phyloP scores from a whole-genome alignment of 37 sponge, comb jelly and placozoan genomes.

The Halisarca cf. caerulea region DNA sequence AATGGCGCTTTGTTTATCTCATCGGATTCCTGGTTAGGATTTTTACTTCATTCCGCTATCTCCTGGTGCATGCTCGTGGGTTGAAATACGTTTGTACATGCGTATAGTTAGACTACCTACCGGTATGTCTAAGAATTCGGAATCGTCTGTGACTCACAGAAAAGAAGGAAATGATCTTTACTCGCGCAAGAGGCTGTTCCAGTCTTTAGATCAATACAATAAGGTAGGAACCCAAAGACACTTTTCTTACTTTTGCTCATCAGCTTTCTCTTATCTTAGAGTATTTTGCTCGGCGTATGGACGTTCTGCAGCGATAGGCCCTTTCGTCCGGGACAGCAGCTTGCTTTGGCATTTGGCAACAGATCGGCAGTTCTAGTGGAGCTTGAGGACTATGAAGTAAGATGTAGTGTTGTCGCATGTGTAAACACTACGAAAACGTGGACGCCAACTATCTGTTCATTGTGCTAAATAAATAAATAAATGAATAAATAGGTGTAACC shows the following conservation, averaged over 20 bases:
- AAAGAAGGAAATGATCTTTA: not conserved
- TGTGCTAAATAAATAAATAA: too few species aligned
- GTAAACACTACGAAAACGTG: too few species aligned
- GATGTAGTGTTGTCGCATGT: not conserved
- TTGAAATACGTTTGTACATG: too few species aligned
- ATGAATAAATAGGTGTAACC: too few species aligned
- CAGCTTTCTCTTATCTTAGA: not conserved
- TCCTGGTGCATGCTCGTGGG: too few species aligned
- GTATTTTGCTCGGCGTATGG: not conserved
- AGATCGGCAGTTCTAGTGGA: slow-evolving; percentile 54
- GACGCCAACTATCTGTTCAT: too few species aligned
- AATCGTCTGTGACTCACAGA: not conserved
- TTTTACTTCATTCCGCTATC: too few species aligned
- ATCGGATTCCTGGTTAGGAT: too few species aligned
- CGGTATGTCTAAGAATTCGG: not conserved
- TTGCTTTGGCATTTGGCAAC: slow-evolving; percentile 41
- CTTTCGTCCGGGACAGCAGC: not conserved
- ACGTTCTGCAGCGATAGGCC: not conserved
- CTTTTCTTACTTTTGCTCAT: too few species aligned
- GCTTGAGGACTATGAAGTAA: slow-evolving; percentile 37
- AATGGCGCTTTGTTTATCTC: too few species aligned
- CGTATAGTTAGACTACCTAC: too few species aligned
- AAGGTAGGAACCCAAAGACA: not conserved
- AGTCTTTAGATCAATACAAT: not conserved
- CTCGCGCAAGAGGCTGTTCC: not conserved